A percentile compares a stretch with the other conserved stretches of the same genome.
Evolutionary conservation across 2,888 invertebrate species (phyloP).

Genomic region (Lepeophtheirus nordmannii): DNA sequence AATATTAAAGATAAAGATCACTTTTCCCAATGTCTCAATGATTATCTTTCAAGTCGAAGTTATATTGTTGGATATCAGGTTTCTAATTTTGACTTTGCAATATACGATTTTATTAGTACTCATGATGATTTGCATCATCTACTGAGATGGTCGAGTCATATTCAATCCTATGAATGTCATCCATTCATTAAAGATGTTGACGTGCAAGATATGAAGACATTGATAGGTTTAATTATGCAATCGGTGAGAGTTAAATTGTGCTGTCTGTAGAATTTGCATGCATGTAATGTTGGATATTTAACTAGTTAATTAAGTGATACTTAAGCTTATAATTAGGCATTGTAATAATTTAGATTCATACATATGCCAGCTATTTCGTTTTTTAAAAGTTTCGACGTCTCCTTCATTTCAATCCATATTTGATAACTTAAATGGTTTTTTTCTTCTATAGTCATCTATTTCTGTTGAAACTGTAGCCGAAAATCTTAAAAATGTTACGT

Average conservation of each 20-base stretch:
- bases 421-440: background rate
- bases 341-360: too few relatives aligned
- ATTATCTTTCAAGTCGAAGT: slow-evolving; percentile 2
- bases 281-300: too few relatives aligned
- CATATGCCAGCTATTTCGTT: too few relatives aligned
- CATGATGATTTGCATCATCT: background rate
- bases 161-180: background rate
- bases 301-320: too few relatives aligned
- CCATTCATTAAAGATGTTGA: background rate
- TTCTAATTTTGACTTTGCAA: background rate
- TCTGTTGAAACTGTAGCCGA: slow-evolving; percentile 9
- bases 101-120: background rate
- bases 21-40: background rate
- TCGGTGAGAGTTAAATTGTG: background rate
- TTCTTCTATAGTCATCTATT: background rate
- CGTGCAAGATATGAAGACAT: background rate
- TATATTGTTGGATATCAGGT: slow-evolving; percentile 1
- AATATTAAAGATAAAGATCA: background rate
- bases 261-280: too few relatives aligned
- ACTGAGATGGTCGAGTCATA: slow-evolving; percentile 1
- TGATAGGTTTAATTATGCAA: background rate
- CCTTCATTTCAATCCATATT: background rate
- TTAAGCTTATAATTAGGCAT: too few relatives aligned
- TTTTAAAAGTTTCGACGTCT: too few relatives aligned
- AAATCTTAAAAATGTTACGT: background rate